Evolutionary conservation across 2,797 vertebrate genomes (phyloP), one percentile per base, ranked within the genome.

Genomic region (Catamblyrhynchus diadema): DNA sequence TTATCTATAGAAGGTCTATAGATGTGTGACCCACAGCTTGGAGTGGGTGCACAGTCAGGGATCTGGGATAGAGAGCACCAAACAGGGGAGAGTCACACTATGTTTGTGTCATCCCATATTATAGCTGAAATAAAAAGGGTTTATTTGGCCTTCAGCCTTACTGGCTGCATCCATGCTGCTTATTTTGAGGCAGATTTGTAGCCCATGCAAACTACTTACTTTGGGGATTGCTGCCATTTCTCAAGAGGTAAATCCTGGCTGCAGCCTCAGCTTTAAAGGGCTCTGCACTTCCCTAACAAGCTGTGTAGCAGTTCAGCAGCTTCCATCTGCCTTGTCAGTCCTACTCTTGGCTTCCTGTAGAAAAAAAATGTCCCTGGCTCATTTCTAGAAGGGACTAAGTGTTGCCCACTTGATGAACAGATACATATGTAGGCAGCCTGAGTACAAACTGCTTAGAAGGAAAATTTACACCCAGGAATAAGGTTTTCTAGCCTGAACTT

Each of bases 211-310:
- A 60, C 62, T 72, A 65, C 44, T 18, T 89, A 72, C 28, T 84
- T 84, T 69, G 32, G 22, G 47, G 25, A 66, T 51, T 73, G 73
- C 77, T 93, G 80, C 62, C 51, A 44, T 83, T 88, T 90, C 66
- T 91, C 66, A 50, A n/a, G 73, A 88, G n/a, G 85, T 51, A 90
- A 94, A 93, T 86, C 50, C 87, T 79, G 54, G 50, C 71, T 81
- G 54, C 70, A 86, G 32, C 28, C 73, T 69, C 66, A 91, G 87
- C 59, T 91, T 88, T 93, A 79, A 79, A 95, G 59, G 50, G 54
- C 70, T 81, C 59, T 48, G n/a, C 0, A 0, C 39, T 88, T 90
- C 60, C 75, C 77, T 81, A 83, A 85, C 4, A 5, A 94, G 77
- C 82, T 59, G 25, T 72, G 59, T 44, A 81, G 67, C 61, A 61